Conservation (phyloP, 1,140 invertebrate species). For the Phenacoccus solenopsis region DNA sequence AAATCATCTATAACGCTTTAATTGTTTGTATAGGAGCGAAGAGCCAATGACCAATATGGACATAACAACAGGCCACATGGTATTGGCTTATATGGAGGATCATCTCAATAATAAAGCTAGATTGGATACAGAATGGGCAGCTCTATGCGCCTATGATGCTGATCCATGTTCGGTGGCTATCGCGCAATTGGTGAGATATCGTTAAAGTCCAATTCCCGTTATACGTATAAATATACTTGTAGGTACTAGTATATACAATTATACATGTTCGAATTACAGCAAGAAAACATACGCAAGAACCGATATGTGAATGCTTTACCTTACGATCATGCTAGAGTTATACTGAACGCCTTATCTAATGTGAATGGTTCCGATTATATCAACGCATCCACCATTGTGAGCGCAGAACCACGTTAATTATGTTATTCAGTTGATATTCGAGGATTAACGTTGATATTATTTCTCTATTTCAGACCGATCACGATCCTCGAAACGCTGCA, state of each 20-base stretch:
- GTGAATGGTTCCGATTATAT: slow-evolving; percentile 78
- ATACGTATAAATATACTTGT: background rate
- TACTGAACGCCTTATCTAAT: slow-evolving; percentile 74
- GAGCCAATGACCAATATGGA: slow-evolving; percentile 96
- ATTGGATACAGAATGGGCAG: slow-evolving; percentile 91
- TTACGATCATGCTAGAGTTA: slow-evolving; percentile 83
- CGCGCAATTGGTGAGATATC: slow-evolving; percentile 37
- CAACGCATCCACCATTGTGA: slow-evolving; percentile 89
- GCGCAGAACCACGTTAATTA: no score
- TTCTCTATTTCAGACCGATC: slow-evolving; percentile 85
- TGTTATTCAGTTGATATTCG: no score
- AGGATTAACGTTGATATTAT: no score
- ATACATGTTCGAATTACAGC: slow-evolving; percentile 34
- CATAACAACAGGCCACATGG: slow-evolving; percentile 97
- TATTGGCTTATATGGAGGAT: slow-evolving; percentile 98
- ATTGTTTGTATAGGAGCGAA: slow-evolving; percentile 59
- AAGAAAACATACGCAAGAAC: slow-evolving; percentile 73
- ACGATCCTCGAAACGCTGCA: slow-evolving; percentile 94
- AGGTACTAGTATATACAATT: no score
- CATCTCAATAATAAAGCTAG: slow-evolving; percentile 93
- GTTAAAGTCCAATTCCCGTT: no score
- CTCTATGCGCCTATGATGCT: slow-evolving; percentile 83
- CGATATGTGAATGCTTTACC: slow-evolving; percentile 68
- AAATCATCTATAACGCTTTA: background rate
- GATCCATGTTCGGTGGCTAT: slow-evolving; percentile 73